Evolutionary conservation across 1,140 invertebrate species (phyloP).

Genomic region (Zeugodacus cucurbitae): DNA sequence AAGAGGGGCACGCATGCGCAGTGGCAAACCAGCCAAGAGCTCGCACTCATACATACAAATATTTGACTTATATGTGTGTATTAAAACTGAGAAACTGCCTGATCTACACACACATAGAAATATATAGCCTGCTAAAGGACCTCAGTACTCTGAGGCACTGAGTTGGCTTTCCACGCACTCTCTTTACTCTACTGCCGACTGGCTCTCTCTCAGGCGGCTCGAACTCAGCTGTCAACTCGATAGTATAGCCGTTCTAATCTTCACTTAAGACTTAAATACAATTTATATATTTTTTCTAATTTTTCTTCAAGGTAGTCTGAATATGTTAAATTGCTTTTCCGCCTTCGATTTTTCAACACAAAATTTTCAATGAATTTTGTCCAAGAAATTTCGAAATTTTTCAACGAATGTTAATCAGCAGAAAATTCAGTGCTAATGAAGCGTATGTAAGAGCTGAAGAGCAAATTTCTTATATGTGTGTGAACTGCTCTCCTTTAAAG

Average conservation of each 20-base stretch:
- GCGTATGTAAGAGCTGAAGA: neutral
- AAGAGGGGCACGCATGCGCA: constrained; percentile 39
- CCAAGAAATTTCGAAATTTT: neutral
- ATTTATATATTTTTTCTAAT: too few species aligned
- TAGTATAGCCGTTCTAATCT: neutral
- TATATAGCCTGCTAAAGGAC: neutral
- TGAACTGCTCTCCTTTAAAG: neutral
- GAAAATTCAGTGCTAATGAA: neutral
- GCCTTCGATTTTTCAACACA: neutral
- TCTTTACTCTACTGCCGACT: neutral
- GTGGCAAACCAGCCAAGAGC: neutral
- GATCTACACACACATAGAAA: too few species aligned
- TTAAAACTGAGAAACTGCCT: neutral
- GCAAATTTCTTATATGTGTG: neutral
- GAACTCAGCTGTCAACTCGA: neutral
- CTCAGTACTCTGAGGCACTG: neutral
- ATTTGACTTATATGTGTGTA: neutral
- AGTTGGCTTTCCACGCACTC: neutral
- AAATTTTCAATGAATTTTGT: neutral
- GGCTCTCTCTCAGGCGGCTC: too few species aligned
- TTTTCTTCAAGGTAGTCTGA: neutral
- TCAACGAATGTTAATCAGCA: neutral
- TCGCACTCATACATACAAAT: neutral
- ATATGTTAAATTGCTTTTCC: neutral
- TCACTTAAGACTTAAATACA: too few species aligned